Percentiles rank a stretch among this genome's conserved stretches.
phyloP scores from a whole-genome alignment of 2,113 vertebrate genomes.

The Datnioides undecimradiatus region DNA sequence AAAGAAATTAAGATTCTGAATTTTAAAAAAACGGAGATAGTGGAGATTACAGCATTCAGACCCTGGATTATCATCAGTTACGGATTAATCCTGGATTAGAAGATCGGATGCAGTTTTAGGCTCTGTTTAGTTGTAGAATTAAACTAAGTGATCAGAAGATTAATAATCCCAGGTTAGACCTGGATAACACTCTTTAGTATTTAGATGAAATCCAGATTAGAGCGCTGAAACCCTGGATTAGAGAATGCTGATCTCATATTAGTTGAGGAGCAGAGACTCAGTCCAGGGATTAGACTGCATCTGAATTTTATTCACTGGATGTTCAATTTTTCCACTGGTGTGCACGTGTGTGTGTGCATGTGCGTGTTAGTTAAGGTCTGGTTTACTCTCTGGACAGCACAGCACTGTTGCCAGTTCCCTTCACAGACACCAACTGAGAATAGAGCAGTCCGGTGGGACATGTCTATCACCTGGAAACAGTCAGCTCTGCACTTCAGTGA shows the following conservation, averaged over 20 bases:
- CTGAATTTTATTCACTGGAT: background rate
- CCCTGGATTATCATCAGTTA: background rate
- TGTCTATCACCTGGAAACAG: slow-evolving; percentile 51
- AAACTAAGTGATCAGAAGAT: too few species aligned
- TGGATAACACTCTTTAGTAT: background rate
- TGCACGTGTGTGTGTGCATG: too few species aligned
- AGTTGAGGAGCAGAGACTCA: background rate
- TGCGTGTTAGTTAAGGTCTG: background rate
- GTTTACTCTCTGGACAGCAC: slow-evolving; percentile 33
- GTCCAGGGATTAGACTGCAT: slow-evolving; percentile 55
- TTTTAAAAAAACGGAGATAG: too few species aligned
- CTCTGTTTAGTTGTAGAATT: too few species aligned
- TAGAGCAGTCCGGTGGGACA: slow-evolving; percentile 10
- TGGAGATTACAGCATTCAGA: too few species aligned
- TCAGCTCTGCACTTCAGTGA: background rate
- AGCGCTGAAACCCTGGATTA: background rate
- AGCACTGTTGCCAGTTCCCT: slow-evolving; percentile 31
- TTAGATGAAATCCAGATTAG: background rate
- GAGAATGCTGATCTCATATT: too few species aligned
- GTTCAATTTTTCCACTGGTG: background rate
- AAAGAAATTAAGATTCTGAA: too few species aligned
- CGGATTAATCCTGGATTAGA: background rate
- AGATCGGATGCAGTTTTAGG: too few species aligned
- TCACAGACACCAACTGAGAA: slow-evolving; percentile 21
- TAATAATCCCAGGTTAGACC: too few species aligned